These are phyloP conservation scores for Globodera rostochiensis DNA, from an alignment of 1,140 invertebrate genomes.

Conservation along the genomic window DNA sequence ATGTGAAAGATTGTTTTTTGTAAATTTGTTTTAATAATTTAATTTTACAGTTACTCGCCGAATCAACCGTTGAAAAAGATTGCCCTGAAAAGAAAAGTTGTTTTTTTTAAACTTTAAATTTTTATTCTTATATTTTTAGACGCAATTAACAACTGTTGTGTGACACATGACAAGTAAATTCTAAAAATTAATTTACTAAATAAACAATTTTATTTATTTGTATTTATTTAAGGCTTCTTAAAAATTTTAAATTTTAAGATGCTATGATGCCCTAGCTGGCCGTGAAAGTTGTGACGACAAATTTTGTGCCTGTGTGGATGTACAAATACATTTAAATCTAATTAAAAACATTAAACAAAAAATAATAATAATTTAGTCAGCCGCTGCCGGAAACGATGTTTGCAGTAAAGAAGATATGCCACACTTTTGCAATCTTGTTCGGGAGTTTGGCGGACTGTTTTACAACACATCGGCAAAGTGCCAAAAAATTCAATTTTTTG, in stretches of 20 bases:
- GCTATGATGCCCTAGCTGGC: conserved; percentile 32
- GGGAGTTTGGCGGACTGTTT: too few relatives aligned
- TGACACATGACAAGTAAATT: conserved; percentile 23
- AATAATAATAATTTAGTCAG: too few relatives aligned
- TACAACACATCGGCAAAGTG: too few relatives aligned
- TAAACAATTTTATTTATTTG: not conserved
- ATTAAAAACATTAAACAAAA: not conserved
- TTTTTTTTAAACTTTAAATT: not conserved
- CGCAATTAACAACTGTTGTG: conserved; percentile 30
- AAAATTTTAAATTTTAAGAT: not conserved
- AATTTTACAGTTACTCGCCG: conserved; percentile 4
- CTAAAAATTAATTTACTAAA: not conserved
- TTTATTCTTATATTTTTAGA: conserved; percentile 8
- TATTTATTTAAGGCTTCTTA: not conserved
- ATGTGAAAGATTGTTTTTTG: not conserved
- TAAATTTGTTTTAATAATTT: not conserved
- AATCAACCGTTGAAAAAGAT: not conserved
- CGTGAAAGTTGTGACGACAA: conserved; percentile 35
- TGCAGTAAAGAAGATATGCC: too few relatives aligned
- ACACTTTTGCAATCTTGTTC: too few relatives aligned
- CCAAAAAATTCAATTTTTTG: too few relatives aligned
- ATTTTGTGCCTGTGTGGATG: conserved; percentile 27
- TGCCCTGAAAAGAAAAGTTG: conserved; percentile 13
- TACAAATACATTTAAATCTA: not conserved
- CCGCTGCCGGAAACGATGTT: too few relatives aligned